Base-by-base conservation (phyloP, 2,113 vertebrate genomes). In the Tapirus terrestris region DNA sequence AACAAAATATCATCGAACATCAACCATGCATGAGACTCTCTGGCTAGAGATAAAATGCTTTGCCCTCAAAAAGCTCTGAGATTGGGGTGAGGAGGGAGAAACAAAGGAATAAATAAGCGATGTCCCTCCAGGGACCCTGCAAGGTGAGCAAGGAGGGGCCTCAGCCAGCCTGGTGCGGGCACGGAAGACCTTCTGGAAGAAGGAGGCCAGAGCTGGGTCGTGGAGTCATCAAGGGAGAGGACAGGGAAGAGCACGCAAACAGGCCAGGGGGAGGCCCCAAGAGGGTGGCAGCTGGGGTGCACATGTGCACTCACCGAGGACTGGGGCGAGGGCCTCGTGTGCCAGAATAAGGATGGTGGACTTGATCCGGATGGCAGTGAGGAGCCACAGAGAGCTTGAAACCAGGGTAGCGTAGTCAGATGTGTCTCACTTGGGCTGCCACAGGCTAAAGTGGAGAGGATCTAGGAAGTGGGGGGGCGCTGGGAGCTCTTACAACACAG, bases 81-180 rank as follows among this genome's bases (percentile, higher is more conserved):
- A 6, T 70, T 5, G 43, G 51, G 29, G 33, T 9, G 39, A 48
- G 16, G 25, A 10, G 20, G 27, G 43, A 14, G 7, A 45, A 3
- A 5, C 3, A 31, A 45, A 13, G 45, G 48, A n/a, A 29, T 21
- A 21, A 27, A 11, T 10, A 18, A 72, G 12, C 6, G n/a, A 5
- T 14, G 8, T 63, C 14, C 2, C 0, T 8, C 3, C 1, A 12
- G 85, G 72, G 68, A 1, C 21, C 48, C n/a, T 16, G 3, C 0
- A 5, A 2, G 14, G 43, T 13, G 33, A n/a, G 45, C 17, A 12
- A 8, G 21, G 63, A 91, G 25, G 45, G 31, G 20, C 53, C 36
- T 73, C 25, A 13, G 67, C 11, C 25, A 33, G 70, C 29, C 81
- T 1, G 16, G 13, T 14, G 29, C 20, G 11, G 68, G 4, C 36